Evolutionary conservation across 1,140 invertebrate genomes (phyloP).

Genomic region (Bursaphelenchus mucronatus): DNA sequence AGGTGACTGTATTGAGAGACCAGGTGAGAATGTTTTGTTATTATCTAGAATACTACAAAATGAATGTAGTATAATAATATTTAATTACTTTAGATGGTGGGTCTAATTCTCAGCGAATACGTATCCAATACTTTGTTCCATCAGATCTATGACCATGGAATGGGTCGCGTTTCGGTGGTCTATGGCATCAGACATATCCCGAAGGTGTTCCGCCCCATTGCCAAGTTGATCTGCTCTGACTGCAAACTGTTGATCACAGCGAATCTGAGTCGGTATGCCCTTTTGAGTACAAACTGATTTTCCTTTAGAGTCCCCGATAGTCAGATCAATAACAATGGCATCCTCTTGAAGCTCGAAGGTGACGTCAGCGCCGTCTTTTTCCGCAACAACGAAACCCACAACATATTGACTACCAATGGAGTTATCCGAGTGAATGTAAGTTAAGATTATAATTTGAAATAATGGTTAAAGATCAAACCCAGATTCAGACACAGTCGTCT

Average conservation of each 20-base stretch:
- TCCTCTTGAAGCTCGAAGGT: slow-evolving; percentile 40
- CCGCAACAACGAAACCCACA: slow-evolving; percentile 42
- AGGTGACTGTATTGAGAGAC: slow-evolving; percentile 40
- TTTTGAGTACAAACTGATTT: slow-evolving; percentile 15
- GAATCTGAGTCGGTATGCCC: slow-evolving; percentile 44
- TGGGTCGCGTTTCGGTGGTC: slow-evolving; percentile 36
- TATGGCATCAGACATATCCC: slow-evolving; percentile 40
- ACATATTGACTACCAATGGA: slow-evolving; percentile 38
- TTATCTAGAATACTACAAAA: not conserved
- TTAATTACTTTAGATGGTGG: slow-evolving; percentile 29
- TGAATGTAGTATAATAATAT: not conserved
- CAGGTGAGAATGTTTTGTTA: slow-evolving; percentile 25
- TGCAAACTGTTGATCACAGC: slow-evolving; percentile 40
- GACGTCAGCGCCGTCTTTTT: slow-evolving; percentile 35
- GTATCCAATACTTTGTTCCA: slow-evolving; percentile 42
- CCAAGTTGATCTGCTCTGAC: slow-evolving; percentile 39
- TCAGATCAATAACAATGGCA: slow-evolving; percentile 38
- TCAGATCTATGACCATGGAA: slow-evolving; percentile 34
- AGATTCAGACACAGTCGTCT: slow-evolving; percentile 42
- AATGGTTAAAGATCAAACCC: slow-evolving; percentile 40
- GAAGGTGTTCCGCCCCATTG: slow-evolving; percentile 35
- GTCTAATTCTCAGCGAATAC: slow-evolving; percentile 45
- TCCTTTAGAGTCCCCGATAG: slow-evolving; percentile 32
- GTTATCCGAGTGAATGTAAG: slow-evolving; percentile 42
- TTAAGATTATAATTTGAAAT: slow-evolving; percentile 9